Evolutionary conservation across 1,140 invertebrate genomes (phyloP), one percentile per base, ranked within the genome.

Genomic region (Drosophila subpulchrella): DNA sequence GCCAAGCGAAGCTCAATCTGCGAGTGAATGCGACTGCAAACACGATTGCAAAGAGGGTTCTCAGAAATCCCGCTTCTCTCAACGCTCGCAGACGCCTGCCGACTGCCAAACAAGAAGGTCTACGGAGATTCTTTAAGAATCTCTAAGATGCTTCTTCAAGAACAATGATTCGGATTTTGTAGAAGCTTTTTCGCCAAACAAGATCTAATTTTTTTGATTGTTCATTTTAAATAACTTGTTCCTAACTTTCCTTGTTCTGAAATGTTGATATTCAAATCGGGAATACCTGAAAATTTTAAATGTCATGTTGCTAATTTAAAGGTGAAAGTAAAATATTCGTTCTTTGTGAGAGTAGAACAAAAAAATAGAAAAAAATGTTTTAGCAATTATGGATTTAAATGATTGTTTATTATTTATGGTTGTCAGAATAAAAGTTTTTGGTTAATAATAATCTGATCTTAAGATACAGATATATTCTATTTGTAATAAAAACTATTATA

Each of bases 71-170:
- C 48, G 62, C 50, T 68, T 57, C 27, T 42, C 51, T 70, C 56
- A 8, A 32, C 34, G 0, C 47, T 38, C 17, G 48, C 74, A 78
- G 75, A 71, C 34, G 54, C 32, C 41, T 20, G 46, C 4, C 51
- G 39, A 48, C 74, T 57, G 53, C 38, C 48, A 46, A 62, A 32
- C 27, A 17, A 7, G 60, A 12, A 58, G 58, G 65, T 50, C 56
- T n/a, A 17, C 24, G 24, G 6, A 17, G 12, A 15, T 36, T 41
- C 51, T 36, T n/a, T 0, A 17, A 24, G 47, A n/a, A 41, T 50
- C 51, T 20, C 12, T 6, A n/a, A 30, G 47, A 11, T 32, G 15
- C 13, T 48, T 63, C 44, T 48, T 62, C 1, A 32, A 15, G 8
- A 48, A 12, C 10, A 10, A 20, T 20, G 42, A 44, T 44, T 0